A percentile compares a stretch with the other conserved stretches of the same genome.
Evolutionary conservation across 37 sponge, comb jelly and placozoan genomes (phyloP).

Genomic region (Ephydatia muelleri): DNA sequence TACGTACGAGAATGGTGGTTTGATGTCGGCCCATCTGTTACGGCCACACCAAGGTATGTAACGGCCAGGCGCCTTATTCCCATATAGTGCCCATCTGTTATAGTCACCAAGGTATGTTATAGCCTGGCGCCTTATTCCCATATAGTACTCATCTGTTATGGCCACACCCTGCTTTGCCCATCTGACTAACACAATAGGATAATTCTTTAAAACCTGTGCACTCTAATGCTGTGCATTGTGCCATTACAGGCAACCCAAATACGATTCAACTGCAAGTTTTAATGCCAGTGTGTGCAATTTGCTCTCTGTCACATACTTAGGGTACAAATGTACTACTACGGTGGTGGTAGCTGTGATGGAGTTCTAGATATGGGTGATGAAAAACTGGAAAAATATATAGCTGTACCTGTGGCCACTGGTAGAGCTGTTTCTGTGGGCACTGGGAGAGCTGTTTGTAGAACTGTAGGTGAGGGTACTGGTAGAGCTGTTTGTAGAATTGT

Average conservation of each 20-base stretch:
- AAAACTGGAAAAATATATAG: neutral
- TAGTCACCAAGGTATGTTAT: neutral
- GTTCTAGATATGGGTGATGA: neutral
- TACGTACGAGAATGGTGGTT: no score
- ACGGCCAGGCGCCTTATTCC: neutral
- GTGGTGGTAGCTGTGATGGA: neutral
- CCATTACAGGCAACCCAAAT: constrained; percentile 1
- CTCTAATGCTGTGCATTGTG: neutral
- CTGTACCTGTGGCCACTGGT: neutral
- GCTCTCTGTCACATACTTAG: neutral
- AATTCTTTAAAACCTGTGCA: neutral
- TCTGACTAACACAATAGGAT: neutral
- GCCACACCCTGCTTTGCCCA: neutral
- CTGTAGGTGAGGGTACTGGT: neutral
- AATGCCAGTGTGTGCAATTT: constrained; percentile 1
- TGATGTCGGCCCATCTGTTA: no score
- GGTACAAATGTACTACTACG: neutral
- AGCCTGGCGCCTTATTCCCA: neutral
- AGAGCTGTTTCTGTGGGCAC: neutral
- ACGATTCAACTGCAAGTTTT: neutral
- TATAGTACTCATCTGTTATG: neutral
- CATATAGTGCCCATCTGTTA: constrained; percentile 1
- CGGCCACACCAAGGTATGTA: neutral
- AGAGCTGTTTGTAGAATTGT: no score
- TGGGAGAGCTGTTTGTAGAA: no score